A percentile compares a stretch with the other conserved stretches of the same genome.
Evolutionary conservation across 2,113 vertebrate species (phyloP).

Genomic region (Lepisosteus oculatus): DNA sequence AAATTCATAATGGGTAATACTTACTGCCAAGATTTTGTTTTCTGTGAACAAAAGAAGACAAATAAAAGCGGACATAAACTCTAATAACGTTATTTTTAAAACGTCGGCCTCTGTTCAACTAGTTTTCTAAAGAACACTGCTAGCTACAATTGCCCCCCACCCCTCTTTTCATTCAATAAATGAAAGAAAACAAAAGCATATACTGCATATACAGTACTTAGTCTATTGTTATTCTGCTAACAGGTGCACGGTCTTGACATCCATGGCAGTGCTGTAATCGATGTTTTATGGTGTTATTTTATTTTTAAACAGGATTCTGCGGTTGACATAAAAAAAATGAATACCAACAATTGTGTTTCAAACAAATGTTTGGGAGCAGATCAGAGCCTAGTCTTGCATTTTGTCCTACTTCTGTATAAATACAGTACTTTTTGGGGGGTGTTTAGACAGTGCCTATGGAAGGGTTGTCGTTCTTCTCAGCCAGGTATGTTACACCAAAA

Average conservation of each 20-base stretch:
- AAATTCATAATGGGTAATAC: slow-evolving; percentile 12
- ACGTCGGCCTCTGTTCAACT: neutral
- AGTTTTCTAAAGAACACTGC: neutral
- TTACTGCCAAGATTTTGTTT: slow-evolving; percentile 5
- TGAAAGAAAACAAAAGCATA: neutral
- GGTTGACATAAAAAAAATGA: no score
- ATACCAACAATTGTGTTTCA: no score
- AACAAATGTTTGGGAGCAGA: no score
- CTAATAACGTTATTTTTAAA: neutral
- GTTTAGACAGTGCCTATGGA: no score
- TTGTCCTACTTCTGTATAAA: no score
- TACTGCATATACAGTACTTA: neutral
- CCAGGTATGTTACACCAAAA: no score
- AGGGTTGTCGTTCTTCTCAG: no score
- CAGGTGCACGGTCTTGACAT: slow-evolving; percentile 2
- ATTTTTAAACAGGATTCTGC: no score
- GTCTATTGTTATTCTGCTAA: neutral
- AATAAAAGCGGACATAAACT: neutral
- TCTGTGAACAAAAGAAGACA: slow-evolving; percentile 8
- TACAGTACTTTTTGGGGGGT: no score
- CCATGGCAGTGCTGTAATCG: neutral
- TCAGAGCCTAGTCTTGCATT: no score
- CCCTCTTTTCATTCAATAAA: neutral
- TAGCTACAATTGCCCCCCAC: no score
- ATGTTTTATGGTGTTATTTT: neutral